Base-by-base conservation (phyloP, 2,888 invertebrate species). In the Parnassius smintheus region DNA sequence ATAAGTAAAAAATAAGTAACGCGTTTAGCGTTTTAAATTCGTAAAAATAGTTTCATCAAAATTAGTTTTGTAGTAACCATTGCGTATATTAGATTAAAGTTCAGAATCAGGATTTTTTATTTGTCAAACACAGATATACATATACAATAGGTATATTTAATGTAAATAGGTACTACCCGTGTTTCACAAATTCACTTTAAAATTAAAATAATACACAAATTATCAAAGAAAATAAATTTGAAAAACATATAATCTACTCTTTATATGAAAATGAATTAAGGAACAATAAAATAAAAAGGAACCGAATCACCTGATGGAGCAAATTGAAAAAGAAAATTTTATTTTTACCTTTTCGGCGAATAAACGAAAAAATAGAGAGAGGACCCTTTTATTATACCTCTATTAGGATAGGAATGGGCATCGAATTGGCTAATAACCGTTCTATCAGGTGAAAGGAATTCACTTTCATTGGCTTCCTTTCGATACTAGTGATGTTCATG, bases 401-500 rank as follows among this genome's bases (percentile, higher is more conserved):
- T 90, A 91, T 90, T 91, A 91, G 88, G 89, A 86, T 80, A 83
- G 86, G 83, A 88, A 89, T 88, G 87, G 83, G 77, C 84, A 84
- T 85, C 83, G 82, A 88, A 91, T 91, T 87, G 91, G 88, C 90
- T 90, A 91, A 90, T 91, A 91, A 90, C 90, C 80, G 86, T 86
- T 85, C 90, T 89, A 91, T 91, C 91, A 91, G 91, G 91, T 91
- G 89, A 87, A 91, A 86, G 86, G 86, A 91, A 91, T 90, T 89
- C 86, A 87, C 87, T 88, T 82, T 83, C 81, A 74, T 75, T 76
- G 77, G 75, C 77, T 73, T 69, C 75, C 75, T 71, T 49, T 49
- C 69, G 69, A 67, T 66, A 59, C 50, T 77, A 84, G 83, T 61
- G 83, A 71, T 69, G 83, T 64, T 67, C 52, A 35, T 8, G 2